phyloP scores from a whole-genome alignment of 1,140 invertebrate genomes.

The Periplaneta americana region DNA sequence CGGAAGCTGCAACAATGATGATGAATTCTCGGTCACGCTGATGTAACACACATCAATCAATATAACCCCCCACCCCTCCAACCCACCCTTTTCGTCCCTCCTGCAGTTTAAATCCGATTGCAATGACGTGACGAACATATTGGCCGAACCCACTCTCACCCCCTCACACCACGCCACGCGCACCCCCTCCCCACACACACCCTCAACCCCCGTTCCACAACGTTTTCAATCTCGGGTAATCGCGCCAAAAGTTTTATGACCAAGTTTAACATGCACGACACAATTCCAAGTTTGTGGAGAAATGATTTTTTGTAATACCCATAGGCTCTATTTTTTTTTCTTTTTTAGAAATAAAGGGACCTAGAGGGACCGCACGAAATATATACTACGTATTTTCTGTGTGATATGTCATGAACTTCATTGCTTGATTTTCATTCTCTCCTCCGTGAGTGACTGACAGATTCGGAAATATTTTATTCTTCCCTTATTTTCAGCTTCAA shows the following conservation, averaged over 20 bases:
- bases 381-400: too few relatives aligned
- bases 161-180: not conserved
- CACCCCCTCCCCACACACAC: not conserved
- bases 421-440: too few relatives aligned
- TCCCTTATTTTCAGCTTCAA: too few relatives aligned
- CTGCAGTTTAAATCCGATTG: constrained; percentile 6
- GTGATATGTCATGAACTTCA: too few relatives aligned
- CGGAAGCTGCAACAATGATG: constrained; percentile 6
- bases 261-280: not conserved
- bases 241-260: not conserved
- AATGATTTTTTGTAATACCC: not conserved
- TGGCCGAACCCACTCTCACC: not conserved
- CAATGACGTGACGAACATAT: constrained; percentile 14
- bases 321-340: too few relatives aligned
- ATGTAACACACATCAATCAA: constrained; percentile 13
- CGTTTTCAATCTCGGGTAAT: not conserved
- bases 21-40: constrained; percentile 4
- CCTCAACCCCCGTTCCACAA: too few relatives aligned
- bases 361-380: not conserved
- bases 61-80: not conserved
- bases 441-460: too few relatives aligned
- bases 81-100: not conserved
- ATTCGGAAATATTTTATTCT: too few relatives aligned
- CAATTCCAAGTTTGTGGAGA: not conserved
- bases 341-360: not conserved